Evolutionary conservation across 2,797 vertebrate species (phyloP).

Genomic region (Choloepus didactylus): DNA sequence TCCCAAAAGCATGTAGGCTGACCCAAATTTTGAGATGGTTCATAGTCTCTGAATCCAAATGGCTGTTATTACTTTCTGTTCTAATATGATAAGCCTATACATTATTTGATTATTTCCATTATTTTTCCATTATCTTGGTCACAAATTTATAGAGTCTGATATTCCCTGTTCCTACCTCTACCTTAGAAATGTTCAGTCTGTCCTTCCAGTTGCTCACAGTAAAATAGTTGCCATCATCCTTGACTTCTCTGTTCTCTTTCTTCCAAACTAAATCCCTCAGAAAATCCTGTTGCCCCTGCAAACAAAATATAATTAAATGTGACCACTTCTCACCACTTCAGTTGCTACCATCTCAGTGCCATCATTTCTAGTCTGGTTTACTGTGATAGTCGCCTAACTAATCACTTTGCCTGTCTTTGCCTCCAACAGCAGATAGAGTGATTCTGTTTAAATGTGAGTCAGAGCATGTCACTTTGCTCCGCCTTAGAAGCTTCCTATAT

Average conservation of each 20-base stretch:
- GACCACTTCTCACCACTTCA: background rate
- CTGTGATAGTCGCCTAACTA: background rate
- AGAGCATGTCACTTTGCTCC: background rate
- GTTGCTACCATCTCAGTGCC: background rate
- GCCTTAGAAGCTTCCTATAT: background rate
- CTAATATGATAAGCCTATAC: background rate
- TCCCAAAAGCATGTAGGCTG: background rate
- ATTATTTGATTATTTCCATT: background rate
- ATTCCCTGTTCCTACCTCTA: background rate
- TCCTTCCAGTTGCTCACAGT: background rate
- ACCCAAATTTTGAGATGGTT: conserved; percentile 17
- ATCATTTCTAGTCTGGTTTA: background rate
- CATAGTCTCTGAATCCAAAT: background rate
- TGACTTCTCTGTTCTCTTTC: background rate
- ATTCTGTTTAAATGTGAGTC: background rate
- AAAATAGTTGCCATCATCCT: background rate
- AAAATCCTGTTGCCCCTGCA: background rate
- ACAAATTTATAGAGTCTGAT: background rate
- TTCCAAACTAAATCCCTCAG: background rate
- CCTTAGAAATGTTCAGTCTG: background rate
- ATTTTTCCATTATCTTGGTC: background rate
- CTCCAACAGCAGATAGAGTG: background rate
- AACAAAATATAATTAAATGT: background rate
- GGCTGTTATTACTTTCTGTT: background rate
- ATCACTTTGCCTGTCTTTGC: background rate